Conservation (phyloP, 2,888 invertebrate species). For the Bellardia bayeri region DNA sequence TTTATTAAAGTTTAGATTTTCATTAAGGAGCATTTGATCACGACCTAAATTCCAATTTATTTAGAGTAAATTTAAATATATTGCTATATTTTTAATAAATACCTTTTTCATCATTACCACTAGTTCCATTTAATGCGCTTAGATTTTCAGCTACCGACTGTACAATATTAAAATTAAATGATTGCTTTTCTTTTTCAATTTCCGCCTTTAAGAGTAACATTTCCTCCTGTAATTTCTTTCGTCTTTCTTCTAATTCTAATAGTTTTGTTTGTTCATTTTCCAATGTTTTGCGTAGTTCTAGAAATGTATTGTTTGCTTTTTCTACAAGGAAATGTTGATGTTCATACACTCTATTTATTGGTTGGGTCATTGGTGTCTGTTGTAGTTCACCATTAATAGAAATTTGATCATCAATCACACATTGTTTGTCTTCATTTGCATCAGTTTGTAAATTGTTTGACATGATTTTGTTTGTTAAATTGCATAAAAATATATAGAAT, state of each 20-base stretch:
- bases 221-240: slow-evolving; percentile 76
- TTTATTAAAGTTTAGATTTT: slow-evolving; percentile 6
- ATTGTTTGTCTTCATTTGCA: not conserved
- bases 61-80: not conserved
- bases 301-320: slow-evolving; percentile 75
- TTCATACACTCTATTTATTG: slow-evolving; percentile 45
- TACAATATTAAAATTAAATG: slow-evolving; percentile 68
- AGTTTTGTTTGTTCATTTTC: slow-evolving; percentile 76
- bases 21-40: not conserved
- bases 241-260: slow-evolving; percentile 75
- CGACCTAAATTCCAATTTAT: not conserved
- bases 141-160: slow-evolving; percentile 65
- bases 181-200: slow-evolving; percentile 75
- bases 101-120: not conserved
- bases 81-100: not conserved
- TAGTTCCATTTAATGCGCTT: slow-evolving; percentile 42
- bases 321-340: slow-evolving; percentile 71
- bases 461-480: slow-evolving; percentile 47
- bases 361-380: not conserved
- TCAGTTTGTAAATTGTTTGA: slow-evolving; percentile 20
- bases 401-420: slow-evolving; percentile 7
- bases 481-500: slow-evolving; percentile 30
- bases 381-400: not conserved
- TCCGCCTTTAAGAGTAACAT: slow-evolving; percentile 75
- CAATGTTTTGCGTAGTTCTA: slow-evolving; percentile 75